Conservation (phyloP, 1,140 invertebrate species). For the Hesperophylax magnus region DNA sequence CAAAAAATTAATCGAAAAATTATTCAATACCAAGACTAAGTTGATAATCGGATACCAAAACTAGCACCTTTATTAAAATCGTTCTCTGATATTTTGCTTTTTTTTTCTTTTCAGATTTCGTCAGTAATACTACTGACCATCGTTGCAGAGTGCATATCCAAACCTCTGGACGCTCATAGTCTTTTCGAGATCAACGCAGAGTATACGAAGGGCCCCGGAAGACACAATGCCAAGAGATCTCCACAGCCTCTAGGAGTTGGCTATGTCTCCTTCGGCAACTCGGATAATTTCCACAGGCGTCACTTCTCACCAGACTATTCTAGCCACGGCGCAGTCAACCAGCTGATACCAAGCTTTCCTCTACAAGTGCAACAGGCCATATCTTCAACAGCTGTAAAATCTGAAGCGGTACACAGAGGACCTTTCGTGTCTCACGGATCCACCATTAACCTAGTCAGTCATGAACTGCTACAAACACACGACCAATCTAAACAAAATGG, state of each 20-base stretch:
- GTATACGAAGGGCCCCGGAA: not conserved
- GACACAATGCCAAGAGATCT: conserved; percentile 21
- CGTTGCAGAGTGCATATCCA: conserved; percentile 15
- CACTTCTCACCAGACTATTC: not conserved
- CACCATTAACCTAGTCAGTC: conserved; percentile 43
- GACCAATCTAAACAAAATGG: conserved; percentile 21
- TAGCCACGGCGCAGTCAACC: not conserved
- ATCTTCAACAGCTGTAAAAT: conserved; percentile 38
- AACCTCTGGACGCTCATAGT: conserved; percentile 12
- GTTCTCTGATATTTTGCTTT: too few relatives aligned
- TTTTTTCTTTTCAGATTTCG: conserved; percentile 16
- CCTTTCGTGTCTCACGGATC: conserved; percentile 40
- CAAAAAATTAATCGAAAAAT: too few relatives aligned
- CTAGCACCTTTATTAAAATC: too few relatives aligned
- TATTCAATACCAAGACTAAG: too few relatives aligned
- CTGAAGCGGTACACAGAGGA: conserved; percentile 36
- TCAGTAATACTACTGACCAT: conserved; percentile 27
- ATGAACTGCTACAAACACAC: conserved; percentile 45
- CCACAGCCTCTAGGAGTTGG: conserved; percentile 27
- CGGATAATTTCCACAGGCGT: not conserved
- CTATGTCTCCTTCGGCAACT: conserved; percentile 26
- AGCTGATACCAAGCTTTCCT: not conserved
- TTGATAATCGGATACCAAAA: too few relatives aligned
- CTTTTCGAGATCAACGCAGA: not conserved
- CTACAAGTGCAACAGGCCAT: conserved; percentile 12